Evolutionary conservation across 1,140 invertebrate species (phyloP).

Genomic region (Lordiphosa clarofinis): DNA sequence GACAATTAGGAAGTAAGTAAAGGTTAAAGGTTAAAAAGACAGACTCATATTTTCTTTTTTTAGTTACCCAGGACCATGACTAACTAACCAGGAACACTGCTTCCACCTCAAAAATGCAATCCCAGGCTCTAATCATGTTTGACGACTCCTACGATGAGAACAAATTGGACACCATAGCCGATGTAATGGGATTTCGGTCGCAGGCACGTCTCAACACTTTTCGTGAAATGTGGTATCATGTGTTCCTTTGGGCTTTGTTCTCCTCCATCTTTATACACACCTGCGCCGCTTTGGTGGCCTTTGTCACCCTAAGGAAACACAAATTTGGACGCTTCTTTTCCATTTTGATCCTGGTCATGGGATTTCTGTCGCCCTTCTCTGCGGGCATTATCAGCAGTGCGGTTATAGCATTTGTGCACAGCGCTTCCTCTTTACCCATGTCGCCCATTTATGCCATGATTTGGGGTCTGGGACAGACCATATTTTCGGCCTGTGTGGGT

Average conservation of each 20-base stretch:
- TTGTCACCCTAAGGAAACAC: conserved; percentile 93
- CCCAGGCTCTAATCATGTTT: conserved; percentile 78
- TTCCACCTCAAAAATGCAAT: too few species aligned
- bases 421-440: conserved; percentile 93
- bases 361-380: conserved; percentile 90
- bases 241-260: conserved; percentile 93
- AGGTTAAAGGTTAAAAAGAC: too few species aligned
- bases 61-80: too few species aligned
- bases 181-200: conserved; percentile 83
- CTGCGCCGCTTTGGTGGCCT: conserved; percentile 93
- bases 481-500: conserved; percentile 91
- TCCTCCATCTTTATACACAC: conserved; percentile 95
- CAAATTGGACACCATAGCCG: conserved; percentile 83
- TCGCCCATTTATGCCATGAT: conserved; percentile 93
- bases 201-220: conserved; percentile 83
- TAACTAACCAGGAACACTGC: too few species aligned
- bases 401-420: conserved; percentile 95
- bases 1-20: too few species aligned
- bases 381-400: conserved; percentile 94
- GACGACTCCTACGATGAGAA: conserved; percentile 80
- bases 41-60: too few species aligned
- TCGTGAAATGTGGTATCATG: conserved; percentile 97
- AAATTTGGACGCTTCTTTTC: conserved; percentile 96
- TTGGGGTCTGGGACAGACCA: conserved; percentile 96
- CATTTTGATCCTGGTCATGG: conserved; percentile 92